phyloP scores from a whole-genome alignment of 2,113 vertebrate species.

The Mesembrinibis cayennensis region DNA sequence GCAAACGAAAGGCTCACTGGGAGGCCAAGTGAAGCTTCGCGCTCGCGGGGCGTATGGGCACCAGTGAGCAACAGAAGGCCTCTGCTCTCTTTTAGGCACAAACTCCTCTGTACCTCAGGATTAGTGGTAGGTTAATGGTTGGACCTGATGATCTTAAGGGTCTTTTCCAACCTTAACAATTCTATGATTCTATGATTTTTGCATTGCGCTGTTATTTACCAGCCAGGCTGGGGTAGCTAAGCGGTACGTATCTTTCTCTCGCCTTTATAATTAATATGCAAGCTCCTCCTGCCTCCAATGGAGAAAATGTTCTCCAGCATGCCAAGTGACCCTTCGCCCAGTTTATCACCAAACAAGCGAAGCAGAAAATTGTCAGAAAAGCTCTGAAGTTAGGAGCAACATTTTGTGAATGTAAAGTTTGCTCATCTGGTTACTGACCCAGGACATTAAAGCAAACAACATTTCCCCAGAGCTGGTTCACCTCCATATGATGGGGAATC shows the following conservation, averaged over 20 bases:
- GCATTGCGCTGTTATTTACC: neutral
- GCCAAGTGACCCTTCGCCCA: neutral
- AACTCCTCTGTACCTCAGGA: neutral
- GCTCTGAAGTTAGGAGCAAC: neutral
- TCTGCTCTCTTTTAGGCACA: neutral
- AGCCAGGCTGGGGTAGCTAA: neutral
- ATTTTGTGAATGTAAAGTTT: neutral
- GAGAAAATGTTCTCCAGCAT: neutral
- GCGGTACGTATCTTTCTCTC: neutral
- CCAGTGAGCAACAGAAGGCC: neutral
- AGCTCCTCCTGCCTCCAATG: neutral
- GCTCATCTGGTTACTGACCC: neutral
- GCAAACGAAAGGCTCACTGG: neutral
- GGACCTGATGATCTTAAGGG: too few species aligned
- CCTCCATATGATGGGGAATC: neutral
- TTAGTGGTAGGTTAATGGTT: too few species aligned
- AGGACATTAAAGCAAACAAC: rapidly evolving
- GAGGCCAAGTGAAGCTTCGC: neutral
- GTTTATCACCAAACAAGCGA: neutral
- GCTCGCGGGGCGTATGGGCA: rapidly evolving
- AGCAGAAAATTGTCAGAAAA: neutral
- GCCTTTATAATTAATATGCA: neutral
- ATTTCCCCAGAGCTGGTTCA: neutral
- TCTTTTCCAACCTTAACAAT: too few species aligned
- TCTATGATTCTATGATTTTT: neutral